phyloP scores from a whole-genome alignment of 2,888 invertebrate species.

The Cataglyphis cursor region DNA sequence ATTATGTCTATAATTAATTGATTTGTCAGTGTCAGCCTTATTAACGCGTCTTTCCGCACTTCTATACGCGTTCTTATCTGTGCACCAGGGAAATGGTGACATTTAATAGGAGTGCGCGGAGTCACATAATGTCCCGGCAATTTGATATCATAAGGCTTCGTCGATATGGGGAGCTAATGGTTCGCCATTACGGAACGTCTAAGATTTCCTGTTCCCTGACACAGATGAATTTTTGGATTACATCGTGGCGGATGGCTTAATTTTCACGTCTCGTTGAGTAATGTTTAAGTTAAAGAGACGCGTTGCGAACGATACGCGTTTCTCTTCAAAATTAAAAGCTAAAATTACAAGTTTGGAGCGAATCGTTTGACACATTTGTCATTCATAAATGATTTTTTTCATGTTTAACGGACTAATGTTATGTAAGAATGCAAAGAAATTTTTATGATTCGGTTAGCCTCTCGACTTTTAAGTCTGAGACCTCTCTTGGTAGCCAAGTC shows the following conservation, averaged over 20 bases:
- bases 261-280: conserved; percentile 9
- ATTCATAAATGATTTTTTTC: neutral
- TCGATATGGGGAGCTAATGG: conserved; percentile 76
- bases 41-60: conserved; percentile 31
- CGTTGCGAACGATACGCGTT: no score
- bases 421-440: neutral
- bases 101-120: conserved; percentile 71
- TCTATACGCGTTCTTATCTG: neutral
- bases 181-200: conserved; percentile 73
- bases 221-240: conserved; percentile 72
- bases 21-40: conserved; percentile 4
- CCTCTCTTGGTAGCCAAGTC: neutral
- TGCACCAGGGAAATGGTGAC: conserved; percentile 58
- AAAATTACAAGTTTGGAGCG: no score
- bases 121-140: conserved; percentile 74
- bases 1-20: conserved; percentile 35
- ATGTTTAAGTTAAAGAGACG: neutral
- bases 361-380: no score
- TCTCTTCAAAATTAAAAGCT: no score
- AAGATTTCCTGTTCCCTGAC: conserved; percentile 66
- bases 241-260: neutral
- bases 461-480: neutral
- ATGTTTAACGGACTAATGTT: neutral
- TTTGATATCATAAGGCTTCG: conserved; percentile 71
- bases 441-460: neutral